Evolutionary conservation across 2,797 vertebrate genomes (phyloP).

Genomic region (Buphagus erythrorhynchus): DNA sequence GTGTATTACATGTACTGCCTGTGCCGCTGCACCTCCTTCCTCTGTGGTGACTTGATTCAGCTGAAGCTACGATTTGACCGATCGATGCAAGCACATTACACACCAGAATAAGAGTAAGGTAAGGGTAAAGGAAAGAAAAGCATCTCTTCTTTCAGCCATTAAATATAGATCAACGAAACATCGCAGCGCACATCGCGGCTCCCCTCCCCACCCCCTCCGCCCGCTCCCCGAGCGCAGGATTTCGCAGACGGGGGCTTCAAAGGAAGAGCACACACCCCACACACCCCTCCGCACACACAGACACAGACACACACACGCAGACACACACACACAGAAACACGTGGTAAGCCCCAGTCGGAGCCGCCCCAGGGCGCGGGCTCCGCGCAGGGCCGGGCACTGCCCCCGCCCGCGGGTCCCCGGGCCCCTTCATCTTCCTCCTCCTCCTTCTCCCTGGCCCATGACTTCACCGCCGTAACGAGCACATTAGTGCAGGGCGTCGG

Average conservation of each 20-base stretch:
- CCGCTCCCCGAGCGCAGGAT: slow-evolving; percentile 44
- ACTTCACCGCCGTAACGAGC: slow-evolving; percentile 65
- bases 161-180: slow-evolving; percentile 72
- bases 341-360: no score
- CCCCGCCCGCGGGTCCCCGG: background rate
- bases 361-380: background rate
- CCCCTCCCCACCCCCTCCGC: background rate
- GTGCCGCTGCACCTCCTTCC: slow-evolving; percentile 59
- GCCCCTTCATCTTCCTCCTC: background rate
- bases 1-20: background rate
- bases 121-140: slow-evolving; percentile 35
- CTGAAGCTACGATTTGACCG: slow-evolving; percentile 47
- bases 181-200: slow-evolving; percentile 8
- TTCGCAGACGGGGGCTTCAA: slow-evolving; percentile 37
- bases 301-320: background rate
- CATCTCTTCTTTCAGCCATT: slow-evolving; percentile 77
- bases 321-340: background rate
- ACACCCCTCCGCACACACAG: background rate
- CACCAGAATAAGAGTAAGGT: slow-evolving; percentile 52
- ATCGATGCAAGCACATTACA: slow-evolving; percentile 71
- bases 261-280: background rate
- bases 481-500: slow-evolving; percentile 26
- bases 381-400: background rate
- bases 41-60: slow-evolving; percentile 60
- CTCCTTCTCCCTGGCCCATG: slow-evolving; percentile 27